Percentiles rank a stretch among this genome's conserved stretches.
These are phyloP conservation scores for Centropyge bicolor DNA, from an alignment of 2,797 vertebrate genomes.

Conservation along the genomic window DNA sequence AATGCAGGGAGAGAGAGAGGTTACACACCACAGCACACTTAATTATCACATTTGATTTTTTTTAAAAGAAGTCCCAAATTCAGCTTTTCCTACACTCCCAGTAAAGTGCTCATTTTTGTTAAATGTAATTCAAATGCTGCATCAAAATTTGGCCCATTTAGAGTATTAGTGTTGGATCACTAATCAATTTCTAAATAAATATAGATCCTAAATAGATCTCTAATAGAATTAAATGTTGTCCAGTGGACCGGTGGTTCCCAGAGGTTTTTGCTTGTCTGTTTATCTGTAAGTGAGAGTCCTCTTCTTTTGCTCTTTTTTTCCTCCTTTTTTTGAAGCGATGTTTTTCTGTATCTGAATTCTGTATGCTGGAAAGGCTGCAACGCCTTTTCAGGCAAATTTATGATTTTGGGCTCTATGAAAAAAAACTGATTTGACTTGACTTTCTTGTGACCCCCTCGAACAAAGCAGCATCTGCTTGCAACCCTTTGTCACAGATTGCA, in stretches of 20 bases:
- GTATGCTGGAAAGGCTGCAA: not conserved
- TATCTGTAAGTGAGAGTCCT: not conserved
- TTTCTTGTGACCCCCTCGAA: not conserved
- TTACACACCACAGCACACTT: not conserved
- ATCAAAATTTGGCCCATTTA: not conserved
- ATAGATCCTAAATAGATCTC: not conserved
- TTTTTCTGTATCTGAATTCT: not conserved
- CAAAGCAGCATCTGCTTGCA: not conserved
- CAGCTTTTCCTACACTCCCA: not conserved
- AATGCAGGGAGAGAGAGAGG: not conserved
- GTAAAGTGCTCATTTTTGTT: not conserved
- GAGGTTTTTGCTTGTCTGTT: not conserved
- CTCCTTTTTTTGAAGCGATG: too few species aligned
- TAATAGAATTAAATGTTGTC: too few species aligned
- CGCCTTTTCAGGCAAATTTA: not conserved
- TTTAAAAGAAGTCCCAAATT: not conserved
- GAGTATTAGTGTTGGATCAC: not conserved
- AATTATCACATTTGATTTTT: not conserved
- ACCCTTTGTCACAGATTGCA: not conserved
- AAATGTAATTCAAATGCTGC: not conserved
- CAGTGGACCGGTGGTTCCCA: not conserved
- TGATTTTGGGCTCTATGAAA: slow-evolving; percentile 3
- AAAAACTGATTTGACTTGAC: not conserved
- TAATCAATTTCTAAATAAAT: not conserved
- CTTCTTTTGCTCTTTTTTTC: not conserved